Conservation (phyloP, 2,113 vertebrate species). For the Bagarius yarrelli region DNA sequence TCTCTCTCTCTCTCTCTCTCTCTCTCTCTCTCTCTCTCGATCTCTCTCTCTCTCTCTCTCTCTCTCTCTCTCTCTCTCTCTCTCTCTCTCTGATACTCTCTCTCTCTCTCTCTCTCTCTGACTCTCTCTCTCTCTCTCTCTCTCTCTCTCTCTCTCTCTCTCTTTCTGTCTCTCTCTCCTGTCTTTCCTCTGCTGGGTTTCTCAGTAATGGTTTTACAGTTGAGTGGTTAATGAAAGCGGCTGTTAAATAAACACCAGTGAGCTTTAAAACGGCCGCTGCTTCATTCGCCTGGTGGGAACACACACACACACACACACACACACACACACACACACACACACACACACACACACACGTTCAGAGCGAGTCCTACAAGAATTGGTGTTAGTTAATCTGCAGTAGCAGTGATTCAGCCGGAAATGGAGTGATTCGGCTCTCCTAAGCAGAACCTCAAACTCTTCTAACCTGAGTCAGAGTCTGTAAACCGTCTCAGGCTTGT, state of each 20-base stretch:
- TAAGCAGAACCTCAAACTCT: background rate
- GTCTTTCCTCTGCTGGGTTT: background rate
- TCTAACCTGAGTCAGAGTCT: background rate
- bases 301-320: background rate
- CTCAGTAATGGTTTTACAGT: conserved; percentile 11
- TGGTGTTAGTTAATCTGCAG: background rate
- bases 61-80: background rate
- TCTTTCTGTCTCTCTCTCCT: background rate
- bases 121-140: background rate
- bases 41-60: background rate
- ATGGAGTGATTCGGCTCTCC: too few species aligned
- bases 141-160: background rate
- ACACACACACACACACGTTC: background rate
- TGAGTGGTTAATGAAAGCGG: background rate
- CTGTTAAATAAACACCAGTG: conserved; percentile 14
- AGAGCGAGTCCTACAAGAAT: background rate
- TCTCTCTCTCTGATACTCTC: too few species aligned
- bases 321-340: conserved; percentile 11
- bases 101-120: too few species aligned
- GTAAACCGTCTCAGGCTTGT: background rate
- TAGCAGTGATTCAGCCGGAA: background rate
- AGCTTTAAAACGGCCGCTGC: conserved; percentile 5
- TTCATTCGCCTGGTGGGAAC: background rate
- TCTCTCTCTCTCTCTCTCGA: background rate
- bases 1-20: background rate